Evolutionary conservation across 2,888 invertebrate genomes (phyloP).

Genomic region (Parochlus steinenii): DNA sequence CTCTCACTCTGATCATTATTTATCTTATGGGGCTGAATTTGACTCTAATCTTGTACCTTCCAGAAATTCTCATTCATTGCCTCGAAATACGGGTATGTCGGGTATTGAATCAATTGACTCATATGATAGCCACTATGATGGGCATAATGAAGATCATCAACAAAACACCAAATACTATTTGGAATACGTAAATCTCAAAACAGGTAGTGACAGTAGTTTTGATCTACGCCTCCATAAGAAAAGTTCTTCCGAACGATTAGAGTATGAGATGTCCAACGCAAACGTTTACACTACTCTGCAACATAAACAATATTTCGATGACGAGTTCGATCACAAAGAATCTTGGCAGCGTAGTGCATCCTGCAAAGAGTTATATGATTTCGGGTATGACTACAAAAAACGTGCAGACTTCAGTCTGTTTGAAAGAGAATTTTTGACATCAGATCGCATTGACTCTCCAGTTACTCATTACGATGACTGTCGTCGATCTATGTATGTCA

Average conservation of each 20-base stretch:
- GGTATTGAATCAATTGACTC: slow-evolving; percentile 30
- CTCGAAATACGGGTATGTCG: slow-evolving; percentile 27
- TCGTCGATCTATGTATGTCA: slow-evolving; percentile 40
- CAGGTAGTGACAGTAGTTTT: neutral
- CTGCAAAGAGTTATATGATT: slow-evolving; percentile 66
- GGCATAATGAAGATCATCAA: slow-evolving; percentile 23
- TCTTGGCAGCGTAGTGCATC: slow-evolving; percentile 65
- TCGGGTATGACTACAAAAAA: slow-evolving; percentile 46
- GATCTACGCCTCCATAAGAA: slow-evolving; percentile 6
- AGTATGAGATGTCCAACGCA: slow-evolving; percentile 39
- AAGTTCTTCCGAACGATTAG: slow-evolving; percentile 31
- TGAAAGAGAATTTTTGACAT: slow-evolving; percentile 29
- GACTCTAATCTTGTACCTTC: slow-evolving; percentile 9
- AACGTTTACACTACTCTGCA: slow-evolving; percentile 36
- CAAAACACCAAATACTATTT: slow-evolving; percentile 7
- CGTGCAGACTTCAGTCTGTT: slow-evolving; percentile 40
- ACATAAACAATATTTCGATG: slow-evolving; percentile 18
- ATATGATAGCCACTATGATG: slow-evolving; percentile 29
- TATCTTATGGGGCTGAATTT: slow-evolving; percentile 7
- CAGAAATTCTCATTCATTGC: slow-evolving; percentile 25
- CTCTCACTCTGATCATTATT: slow-evolving; percentile 13
- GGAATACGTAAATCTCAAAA: neutral
- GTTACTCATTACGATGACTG: slow-evolving; percentile 46
- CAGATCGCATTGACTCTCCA: slow-evolving; percentile 45
- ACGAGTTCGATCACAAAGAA: slow-evolving; percentile 22